phyloP scores from a whole-genome alignment of 2,797 vertebrate genomes.

The Lagorchestes hirsutus region DNA sequence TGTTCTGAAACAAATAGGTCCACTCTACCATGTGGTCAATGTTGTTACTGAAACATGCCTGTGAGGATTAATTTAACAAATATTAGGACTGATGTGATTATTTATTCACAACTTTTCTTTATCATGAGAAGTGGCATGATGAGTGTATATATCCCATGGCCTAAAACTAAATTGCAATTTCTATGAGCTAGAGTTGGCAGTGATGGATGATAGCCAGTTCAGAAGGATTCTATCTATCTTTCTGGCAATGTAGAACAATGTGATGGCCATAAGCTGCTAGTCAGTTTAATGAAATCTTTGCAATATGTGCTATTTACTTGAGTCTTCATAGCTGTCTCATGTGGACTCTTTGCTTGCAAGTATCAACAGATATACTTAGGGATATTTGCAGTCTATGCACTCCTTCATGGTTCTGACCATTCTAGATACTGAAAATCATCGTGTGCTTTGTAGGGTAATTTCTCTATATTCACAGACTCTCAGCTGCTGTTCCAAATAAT shows the following conservation, averaged over 20 bases:
- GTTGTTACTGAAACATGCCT: background rate
- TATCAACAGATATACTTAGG: background rate
- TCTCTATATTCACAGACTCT: background rate
- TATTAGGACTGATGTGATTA: background rate
- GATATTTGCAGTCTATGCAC: background rate
- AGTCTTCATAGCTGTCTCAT: background rate
- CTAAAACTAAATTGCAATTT: background rate
- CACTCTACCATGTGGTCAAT: background rate
- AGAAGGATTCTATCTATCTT: background rate
- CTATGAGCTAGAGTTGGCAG: background rate
- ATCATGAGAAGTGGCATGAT: background rate
- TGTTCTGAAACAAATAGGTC: background rate
- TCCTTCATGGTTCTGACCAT: slow-evolving; percentile 25
- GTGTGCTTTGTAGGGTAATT: background rate
- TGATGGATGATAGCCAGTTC: background rate
- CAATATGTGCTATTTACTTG: background rate
- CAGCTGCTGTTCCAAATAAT: background rate
- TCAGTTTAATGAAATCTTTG: background rate
- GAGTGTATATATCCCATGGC: background rate
- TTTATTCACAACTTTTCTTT: background rate
- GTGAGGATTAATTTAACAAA: background rate
- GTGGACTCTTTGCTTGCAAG: slow-evolving; percentile 35
- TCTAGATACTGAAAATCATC: slow-evolving; percentile 35
- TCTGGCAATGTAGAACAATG: background rate
- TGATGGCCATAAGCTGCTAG: background rate